A percentile compares a stretch with the other conserved stretches of the same genome.
These are phyloP conservation scores for Pygoscelis antarcticus DNA, from an alignment of 2,113 vertebrate species.

Conservation along the genomic window DNA sequence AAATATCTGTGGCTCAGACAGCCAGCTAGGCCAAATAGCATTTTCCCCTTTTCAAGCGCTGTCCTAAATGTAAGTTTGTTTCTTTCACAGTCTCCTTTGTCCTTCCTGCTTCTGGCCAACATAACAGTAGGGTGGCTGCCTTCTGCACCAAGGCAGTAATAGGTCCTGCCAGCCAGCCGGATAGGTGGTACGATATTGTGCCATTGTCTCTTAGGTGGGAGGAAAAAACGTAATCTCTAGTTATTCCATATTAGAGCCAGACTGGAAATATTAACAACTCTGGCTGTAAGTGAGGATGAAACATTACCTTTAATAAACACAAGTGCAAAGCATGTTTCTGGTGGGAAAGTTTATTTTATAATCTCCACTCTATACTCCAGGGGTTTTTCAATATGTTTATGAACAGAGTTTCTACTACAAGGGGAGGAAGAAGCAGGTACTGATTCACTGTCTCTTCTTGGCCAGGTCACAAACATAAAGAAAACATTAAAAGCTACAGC, in stretches of 20 bases:
- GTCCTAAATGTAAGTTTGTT: not conserved
- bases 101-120: not conserved
- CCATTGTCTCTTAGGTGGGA: not conserved
- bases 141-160: not conserved
- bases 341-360: not conserved
- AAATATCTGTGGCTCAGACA: not conserved
- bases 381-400: not conserved
- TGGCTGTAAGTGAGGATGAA: not conserved
- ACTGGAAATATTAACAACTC: not conserved
- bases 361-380: not conserved
- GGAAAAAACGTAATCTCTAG: not conserved
- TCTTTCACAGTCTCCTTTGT: not conserved
- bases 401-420: conserved; percentile 18
- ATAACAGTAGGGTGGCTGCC: not conserved
- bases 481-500: conserved; percentile 81
- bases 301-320: not conserved
- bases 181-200: not conserved
- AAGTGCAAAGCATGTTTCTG: not conserved
- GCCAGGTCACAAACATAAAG: conserved; percentile 82
- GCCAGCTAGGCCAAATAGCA: not conserved
- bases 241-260: not conserved
- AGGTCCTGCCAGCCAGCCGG: not conserved
- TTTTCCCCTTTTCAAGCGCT: not conserved
- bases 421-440: conserved; percentile 72
- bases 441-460: conserved; percentile 44